phyloP scores from a whole-genome alignment of 2,797 vertebrate species.

The Valencia hispanica region DNA sequence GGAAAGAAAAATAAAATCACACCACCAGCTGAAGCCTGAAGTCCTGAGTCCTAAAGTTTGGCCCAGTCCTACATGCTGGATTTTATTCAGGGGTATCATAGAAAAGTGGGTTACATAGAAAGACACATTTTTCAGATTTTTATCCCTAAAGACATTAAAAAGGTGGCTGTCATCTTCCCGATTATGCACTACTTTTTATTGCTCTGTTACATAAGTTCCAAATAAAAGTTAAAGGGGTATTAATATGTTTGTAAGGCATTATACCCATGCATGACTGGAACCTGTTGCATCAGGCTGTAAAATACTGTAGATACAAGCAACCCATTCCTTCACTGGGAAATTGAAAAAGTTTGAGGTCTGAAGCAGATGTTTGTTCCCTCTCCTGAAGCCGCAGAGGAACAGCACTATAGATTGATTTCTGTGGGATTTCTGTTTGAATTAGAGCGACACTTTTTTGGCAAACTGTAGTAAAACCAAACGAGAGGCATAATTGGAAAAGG shows the following conservation, averaged over 20 bases:
- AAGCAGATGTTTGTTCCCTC: slow-evolving; percentile 35
- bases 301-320: slow-evolving; percentile 45
- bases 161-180: background rate
- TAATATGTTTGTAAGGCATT: background rate
- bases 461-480: slow-evolving; percentile 56
- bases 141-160: background rate
- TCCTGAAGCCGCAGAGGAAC: slow-evolving; percentile 15
- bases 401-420: slow-evolving; percentile 65
- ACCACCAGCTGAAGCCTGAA: no score
- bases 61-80: no score
- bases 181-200: background rate
- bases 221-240: background rate
- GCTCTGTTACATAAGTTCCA: background rate
- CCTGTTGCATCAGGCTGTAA: slow-evolving; percentile 37
- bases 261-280: slow-evolving; percentile 16
- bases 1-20: background rate
- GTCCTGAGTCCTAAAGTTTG: no score
- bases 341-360: slow-evolving; percentile 50
- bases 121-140: background rate
- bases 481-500: slow-evolving; percentile 69
- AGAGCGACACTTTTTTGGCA: slow-evolving; percentile 49
- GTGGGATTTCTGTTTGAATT: slow-evolving; percentile 63
- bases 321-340: slow-evolving; percentile 38
- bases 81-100: background rate
- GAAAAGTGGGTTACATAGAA: background rate